These are phyloP conservation scores for Itoplectis maculator DNA, from an alignment of 2,888 invertebrate species.

Conservation along the genomic window DNA sequence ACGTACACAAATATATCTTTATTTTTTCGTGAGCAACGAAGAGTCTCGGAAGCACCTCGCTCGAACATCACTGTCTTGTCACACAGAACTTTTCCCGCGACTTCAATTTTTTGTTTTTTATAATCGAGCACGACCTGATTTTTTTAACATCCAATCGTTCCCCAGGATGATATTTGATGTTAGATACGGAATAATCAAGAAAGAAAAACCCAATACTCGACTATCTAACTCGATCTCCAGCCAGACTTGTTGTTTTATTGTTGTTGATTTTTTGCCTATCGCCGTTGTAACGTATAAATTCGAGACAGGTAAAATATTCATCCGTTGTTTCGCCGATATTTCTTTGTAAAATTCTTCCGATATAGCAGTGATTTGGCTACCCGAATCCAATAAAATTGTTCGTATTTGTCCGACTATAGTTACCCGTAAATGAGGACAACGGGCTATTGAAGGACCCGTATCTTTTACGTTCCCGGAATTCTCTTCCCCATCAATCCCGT, in stretches of 20 bases:
- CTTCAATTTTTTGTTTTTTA: slow-evolving; percentile 28
- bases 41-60: slow-evolving; percentile 2
- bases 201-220: too few species aligned
- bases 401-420: neutral
- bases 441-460: neutral
- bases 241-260: slow-evolving; percentile 24
- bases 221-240: neutral
- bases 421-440: slow-evolving; percentile 11
- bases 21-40: too few species aligned
- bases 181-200: slow-evolving; percentile 23
- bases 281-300: slow-evolving; percentile 21
- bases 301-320: slow-evolving; percentile 20
- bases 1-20: too few species aligned
- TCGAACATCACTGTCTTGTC: slow-evolving; percentile 10
- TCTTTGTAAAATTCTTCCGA: slow-evolving; percentile 49
- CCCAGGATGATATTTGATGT: slow-evolving; percentile 3
- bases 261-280: too few species aligned
- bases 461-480: neutral
- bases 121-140: slow-evolving; percentile 31
- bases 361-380: slow-evolving; percentile 46
- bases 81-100: neutral
- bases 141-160: slow-evolving; percentile 25
- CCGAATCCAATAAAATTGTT: slow-evolving; percentile 25
- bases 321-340: neutral
- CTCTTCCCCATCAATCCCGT: neutral